Evolutionary conservation across 2,113 vertebrate species (phyloP).

Genomic region (Phoenicopterus ruber): DNA sequence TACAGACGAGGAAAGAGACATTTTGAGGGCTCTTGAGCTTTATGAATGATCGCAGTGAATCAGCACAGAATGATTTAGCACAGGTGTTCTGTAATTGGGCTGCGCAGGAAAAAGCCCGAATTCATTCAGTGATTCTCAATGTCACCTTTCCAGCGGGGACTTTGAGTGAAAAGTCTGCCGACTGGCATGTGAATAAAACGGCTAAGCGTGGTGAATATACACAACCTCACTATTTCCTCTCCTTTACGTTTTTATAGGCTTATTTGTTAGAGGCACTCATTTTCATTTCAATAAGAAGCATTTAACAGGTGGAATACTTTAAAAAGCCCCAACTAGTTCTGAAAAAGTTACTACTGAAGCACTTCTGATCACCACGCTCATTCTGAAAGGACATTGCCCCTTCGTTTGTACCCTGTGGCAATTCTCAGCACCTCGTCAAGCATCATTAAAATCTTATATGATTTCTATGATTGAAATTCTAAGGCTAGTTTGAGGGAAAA

Average conservation of each 20-base stretch:
- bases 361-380: neutral
- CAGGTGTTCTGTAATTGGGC: constrained; percentile 53
- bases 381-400: neutral
- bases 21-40: constrained; percentile 52
- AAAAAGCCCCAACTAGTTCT: neutral
- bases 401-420: neutral
- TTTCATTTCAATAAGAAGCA: neutral
- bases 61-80: constrained; percentile 13
- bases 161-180: neutral
- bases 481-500: neutral
- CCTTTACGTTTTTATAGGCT: neutral
- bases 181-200: neutral
- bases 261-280: neutral
- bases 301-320: neutral
- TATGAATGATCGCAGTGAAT: constrained; percentile 54
- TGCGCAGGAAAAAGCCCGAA: neutral
- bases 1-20: constrained; percentile 35
- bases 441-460: neutral
- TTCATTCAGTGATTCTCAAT: neutral
- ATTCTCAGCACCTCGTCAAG: neutral
- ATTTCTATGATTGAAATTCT: neutral
- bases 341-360: neutral
- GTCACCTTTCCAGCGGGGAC: neutral
- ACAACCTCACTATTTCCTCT: neutral
- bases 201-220: neutral